These are phyloP conservation scores for Phorcus lineatus DNA, from an alignment of 2,888 invertebrate genomes.

Conservation along the genomic window DNA sequence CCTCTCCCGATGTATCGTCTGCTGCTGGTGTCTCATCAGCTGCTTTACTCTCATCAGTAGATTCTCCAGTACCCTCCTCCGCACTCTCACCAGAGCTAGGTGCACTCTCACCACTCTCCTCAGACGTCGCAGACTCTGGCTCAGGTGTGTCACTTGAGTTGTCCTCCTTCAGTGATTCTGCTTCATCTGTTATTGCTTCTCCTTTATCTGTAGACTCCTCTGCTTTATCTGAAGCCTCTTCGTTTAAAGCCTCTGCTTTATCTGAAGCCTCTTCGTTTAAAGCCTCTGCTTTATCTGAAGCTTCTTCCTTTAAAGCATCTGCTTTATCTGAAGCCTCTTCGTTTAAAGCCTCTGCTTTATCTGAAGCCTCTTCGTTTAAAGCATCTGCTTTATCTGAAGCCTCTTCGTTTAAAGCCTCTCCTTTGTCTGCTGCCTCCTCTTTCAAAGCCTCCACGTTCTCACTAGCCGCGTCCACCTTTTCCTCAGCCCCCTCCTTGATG, in stretches of 20 bases:
- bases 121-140: too few species aligned
- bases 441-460: background rate
- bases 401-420: constrained; percentile 4
- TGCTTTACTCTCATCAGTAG: background rate
- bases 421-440: background rate
- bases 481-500: background rate
- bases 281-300: background rate
- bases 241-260: background rate
- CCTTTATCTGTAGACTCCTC: background rate
- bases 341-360: too few species aligned
- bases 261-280: background rate
- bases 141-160: background rate
- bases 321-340: too few species aligned
- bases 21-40: background rate
- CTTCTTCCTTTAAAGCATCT: too few species aligned
- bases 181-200: background rate
- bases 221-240: background rate
- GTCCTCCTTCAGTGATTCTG: background rate
- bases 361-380: background rate
- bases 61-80: background rate
- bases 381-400: background rate
- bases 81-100: too few species aligned
- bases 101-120: too few species aligned
- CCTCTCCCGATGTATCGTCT: background rate
- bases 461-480: background rate